Conservation (phyloP, 2,113 vertebrate species). For the Okapia johnstoni region DNA sequence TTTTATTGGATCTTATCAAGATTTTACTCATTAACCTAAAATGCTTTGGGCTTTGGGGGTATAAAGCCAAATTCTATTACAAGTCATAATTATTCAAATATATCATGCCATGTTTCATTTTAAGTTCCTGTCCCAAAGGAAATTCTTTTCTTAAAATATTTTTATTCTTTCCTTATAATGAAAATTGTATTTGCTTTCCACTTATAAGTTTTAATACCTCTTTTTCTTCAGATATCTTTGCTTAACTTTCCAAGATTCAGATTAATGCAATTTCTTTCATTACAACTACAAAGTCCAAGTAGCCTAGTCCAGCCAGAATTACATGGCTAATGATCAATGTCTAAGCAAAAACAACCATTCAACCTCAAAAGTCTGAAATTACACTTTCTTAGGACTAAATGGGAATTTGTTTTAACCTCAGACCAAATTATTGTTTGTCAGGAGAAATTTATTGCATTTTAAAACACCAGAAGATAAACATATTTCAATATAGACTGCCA, state of each 20-base stretch:
- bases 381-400: slow-evolving; percentile 47
- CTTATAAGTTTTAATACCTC: background rate
- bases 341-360: slow-evolving; percentile 48
- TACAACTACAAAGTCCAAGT: slow-evolving; percentile 6
- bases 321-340: slow-evolving; percentile 56
- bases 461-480: slow-evolving; percentile 63
- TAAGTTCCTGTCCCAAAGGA: background rate
- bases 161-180: background rate
- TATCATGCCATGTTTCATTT: background rate
- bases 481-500: slow-evolving; percentile 26
- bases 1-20: background rate
- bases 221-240: background rate
- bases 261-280: slow-evolving; percentile 38
- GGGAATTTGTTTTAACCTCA: slow-evolving; percentile 39
- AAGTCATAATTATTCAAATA: slow-evolving; percentile 14
- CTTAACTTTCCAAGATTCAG: slow-evolving; percentile 36
- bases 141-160: background rate
- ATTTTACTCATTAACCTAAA: background rate
- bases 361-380: slow-evolving; percentile 46
- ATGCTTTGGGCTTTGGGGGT: background rate
- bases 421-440: slow-evolving; percentile 28
- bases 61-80: background rate
- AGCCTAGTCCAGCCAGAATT: slow-evolving; percentile 24
- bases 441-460: slow-evolving; percentile 62
- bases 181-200: background rate